A percentile compares a stretch with the other conserved stretches of the same genome.
These are phyloP conservation scores for Macrotus californicus DNA, from an alignment of 2,113 vertebrate species.

Conservation along the genomic window DNA sequence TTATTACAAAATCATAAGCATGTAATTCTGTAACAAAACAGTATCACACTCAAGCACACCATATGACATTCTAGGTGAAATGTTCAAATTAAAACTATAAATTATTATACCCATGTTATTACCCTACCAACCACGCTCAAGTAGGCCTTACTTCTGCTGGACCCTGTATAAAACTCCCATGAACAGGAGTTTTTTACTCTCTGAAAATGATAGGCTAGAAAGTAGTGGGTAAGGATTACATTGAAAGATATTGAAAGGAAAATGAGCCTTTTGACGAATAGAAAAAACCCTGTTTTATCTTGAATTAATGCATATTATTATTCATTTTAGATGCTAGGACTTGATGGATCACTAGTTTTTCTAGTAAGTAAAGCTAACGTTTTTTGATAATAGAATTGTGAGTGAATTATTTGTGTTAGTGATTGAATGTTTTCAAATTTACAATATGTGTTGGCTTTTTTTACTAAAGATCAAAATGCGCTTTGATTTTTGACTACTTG, in stretches of 20 bases:
- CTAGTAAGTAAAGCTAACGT: slow-evolving; percentile 83
- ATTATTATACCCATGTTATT: too few relatives aligned
- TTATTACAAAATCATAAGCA: too few relatives aligned
- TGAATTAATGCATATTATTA: slow-evolving; percentile 15
- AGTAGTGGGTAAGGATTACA: not conserved
- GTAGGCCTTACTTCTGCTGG: too few relatives aligned
- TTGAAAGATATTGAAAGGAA: not conserved
- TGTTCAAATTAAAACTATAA: too few relatives aligned
- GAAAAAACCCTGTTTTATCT: not conserved
- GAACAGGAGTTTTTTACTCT: not conserved
- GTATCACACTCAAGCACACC: too few relatives aligned
- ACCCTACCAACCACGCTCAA: too few relatives aligned
- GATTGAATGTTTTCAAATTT: not conserved
- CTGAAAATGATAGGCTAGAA: not conserved
- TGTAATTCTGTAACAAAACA: too few relatives aligned
- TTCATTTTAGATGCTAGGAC: slow-evolving; percentile 91
- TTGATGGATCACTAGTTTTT: slow-evolving; percentile 96
- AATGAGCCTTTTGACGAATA: not conserved
- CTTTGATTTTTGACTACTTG: slow-evolving; percentile 21
- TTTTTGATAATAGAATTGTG: not conserved
- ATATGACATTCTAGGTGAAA: too few relatives aligned
- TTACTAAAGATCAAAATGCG: not conserved
- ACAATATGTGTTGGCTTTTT: not conserved
- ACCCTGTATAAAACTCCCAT: not conserved
- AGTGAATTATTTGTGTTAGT: not conserved